Base-by-base conservation (phyloP, 2,888 invertebrate genomes). In the Dryomyza anilis region DNA sequence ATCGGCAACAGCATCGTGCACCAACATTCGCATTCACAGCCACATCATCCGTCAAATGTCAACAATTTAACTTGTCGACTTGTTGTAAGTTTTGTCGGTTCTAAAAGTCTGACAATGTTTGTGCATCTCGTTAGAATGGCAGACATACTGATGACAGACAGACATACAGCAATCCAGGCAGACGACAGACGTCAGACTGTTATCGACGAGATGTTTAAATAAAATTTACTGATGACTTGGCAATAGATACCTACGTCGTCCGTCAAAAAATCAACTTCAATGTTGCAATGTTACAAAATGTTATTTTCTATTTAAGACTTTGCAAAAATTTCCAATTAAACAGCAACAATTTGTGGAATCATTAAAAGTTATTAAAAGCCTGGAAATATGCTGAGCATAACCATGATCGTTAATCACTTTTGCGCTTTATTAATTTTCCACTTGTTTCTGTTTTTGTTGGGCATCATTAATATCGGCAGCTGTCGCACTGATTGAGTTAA, bases 21-120 rank as follows among this genome's bases (percentile, higher is more conserved):
- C 1, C 39, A 46, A 3, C 46, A 2, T 21, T 10, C 3, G 14
- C 10, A 2, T n/a, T 14, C 3, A 21, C 55, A 36, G 25, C 55
- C 14, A 36, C 65, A 68, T 69, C 66, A 69, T 65, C 66, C 67
- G 68, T 69, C 67, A 69, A 64, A 63, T 67, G 69, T 67, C 70
- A 70, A 67, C 66, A 70, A 66, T 69, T 68, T 68, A 69, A 55
- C 30, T 29, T 62, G 62, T 53, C 55, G 33, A 62, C 53, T 62
- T 53, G 56, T 25, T 39, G 39, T 23, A 21, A 25, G 21, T n/a
- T 21, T 33, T 23, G 36, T 50, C 6, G 4, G 50, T n/a, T n/a
- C n/a, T n/a, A n/a, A n/a, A n/a, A n/a, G n/a, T n/a, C n/a, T n/a
- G n/a, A n/a, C n/a, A n/a, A n/a, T n/a, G n/a, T n/a, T n/a, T n/a